Conservation (phyloP, 2,113 vertebrate species). For the Engraulis encrasicolus region DNA sequence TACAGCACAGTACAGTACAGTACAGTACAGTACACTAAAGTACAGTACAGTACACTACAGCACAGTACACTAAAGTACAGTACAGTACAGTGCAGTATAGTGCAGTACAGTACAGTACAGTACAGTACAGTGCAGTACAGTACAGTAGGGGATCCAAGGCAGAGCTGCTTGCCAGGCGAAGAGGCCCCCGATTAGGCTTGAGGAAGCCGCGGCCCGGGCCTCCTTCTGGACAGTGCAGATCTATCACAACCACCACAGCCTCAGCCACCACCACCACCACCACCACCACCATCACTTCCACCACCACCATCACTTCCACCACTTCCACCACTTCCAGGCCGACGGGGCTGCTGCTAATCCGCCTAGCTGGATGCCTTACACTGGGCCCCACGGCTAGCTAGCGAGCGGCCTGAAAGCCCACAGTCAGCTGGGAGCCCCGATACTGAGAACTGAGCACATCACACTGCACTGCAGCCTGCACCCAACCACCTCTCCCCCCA, state of each 20-base stretch:
- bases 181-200: neutral
- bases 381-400: neutral
- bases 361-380: constrained; percentile 18
- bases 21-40: too few species aligned
- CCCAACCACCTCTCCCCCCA: neutral
- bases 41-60: too few species aligned
- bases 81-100: too few species aligned
- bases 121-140: neutral
- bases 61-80: too few species aligned
- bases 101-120: too few species aligned
- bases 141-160: neutral
- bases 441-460: neutral
- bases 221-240: constrained; percentile 6
- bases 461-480: neutral
- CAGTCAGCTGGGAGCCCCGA: constrained; percentile 3
- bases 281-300: too few species aligned
- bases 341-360: neutral
- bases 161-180: neutral
- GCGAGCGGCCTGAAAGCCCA: neutral
- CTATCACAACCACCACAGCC: neutral
- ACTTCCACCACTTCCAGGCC: too few species aligned
- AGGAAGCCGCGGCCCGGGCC: neutral
- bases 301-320: too few species aligned
- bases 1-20: too few species aligned
- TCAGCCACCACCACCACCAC: too few species aligned